A percentile compares a stretch with the other conserved stretches of the same genome.
These are phyloP conservation scores for Nyctibius bracteatus DNA, from an alignment of 2,113 vertebrate genomes.

Conservation along the genomic window DNA sequence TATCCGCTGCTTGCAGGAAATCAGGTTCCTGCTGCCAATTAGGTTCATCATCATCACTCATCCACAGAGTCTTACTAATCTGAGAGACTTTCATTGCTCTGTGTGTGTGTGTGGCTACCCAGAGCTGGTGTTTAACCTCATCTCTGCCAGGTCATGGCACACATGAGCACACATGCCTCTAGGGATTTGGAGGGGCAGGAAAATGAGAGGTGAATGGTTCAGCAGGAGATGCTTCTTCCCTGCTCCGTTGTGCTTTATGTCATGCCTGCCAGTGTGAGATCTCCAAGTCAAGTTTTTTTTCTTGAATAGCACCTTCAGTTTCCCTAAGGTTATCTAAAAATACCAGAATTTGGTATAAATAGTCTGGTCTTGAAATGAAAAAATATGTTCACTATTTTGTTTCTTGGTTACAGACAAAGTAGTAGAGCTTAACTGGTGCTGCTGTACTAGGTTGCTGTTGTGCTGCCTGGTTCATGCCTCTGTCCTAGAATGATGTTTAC, in stretches of 20 bases:
- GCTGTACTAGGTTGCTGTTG: neutral
- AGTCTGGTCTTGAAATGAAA: neutral
- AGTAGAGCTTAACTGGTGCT: neutral
- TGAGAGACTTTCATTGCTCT: neutral
- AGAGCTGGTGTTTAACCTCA: neutral
- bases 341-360: neutral
- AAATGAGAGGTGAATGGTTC: neutral
- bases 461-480: neutral
- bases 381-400: neutral
- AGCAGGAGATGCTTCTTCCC: neutral
- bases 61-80: neutral
- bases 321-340: neutral
- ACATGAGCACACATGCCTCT: neutral
- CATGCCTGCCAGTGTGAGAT: neutral
- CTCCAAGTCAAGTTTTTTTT: neutral
- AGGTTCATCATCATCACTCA: conserved; percentile 17
- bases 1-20: conserved; percentile 7
- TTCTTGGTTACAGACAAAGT: neutral
- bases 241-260: neutral
- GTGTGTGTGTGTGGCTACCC: neutral
- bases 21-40: neutral
- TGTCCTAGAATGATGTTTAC: neutral
- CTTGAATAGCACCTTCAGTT: neutral
- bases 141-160: neutral
- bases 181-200: neutral